Base-by-base conservation (phyloP, 1,140 invertebrate species). In the Drosophila sulfurigaster region DNA sequence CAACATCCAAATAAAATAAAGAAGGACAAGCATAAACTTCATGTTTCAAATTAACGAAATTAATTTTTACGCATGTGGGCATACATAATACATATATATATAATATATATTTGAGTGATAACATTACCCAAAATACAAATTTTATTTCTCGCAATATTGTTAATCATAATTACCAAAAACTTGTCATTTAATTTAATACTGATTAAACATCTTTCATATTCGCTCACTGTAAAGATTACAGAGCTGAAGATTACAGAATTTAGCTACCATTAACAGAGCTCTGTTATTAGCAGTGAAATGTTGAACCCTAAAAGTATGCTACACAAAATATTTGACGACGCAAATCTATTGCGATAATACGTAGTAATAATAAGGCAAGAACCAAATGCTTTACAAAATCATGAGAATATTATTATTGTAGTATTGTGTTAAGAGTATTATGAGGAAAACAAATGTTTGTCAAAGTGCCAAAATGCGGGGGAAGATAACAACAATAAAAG, bases 31-130 rank as follows among this genome's bases (percentile, higher is more conserved):
- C 67, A 56, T 63, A 73, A 78, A 85, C 57, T 81, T 85, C 67
- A 58, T 78, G 65, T 81, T 85, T 56, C 46, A 77, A 73, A 80
- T 85, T 86, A 86, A 85, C 75, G 38, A 85, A 85, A 78, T 86
- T 78, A 70, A 78, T 83, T 75, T 74, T 74, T 64, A 85, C 77
- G 69, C 81, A 83, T 77, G 38, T 77, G 54, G 51, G 41, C 57
- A 45, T 59, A 1, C 45, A 30, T 1, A 15, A 54, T n/a, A 15
- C 30, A 35, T 20, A 20, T 0, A 20, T 20, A 20, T 0, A 25
- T 25, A 25, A 20, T 0, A 25, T 25, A 25, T 25, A 25, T 54
- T 54, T 35, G 2, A 54, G 51, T 13, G 3, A 32, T 54, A 30
- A 54, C 30, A 35, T 7, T 15, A n/a, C 28, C n/a, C 41, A 43